Conservation (phyloP, 2,113 vertebrate genomes). For the Eurypyga helias region DNA sequence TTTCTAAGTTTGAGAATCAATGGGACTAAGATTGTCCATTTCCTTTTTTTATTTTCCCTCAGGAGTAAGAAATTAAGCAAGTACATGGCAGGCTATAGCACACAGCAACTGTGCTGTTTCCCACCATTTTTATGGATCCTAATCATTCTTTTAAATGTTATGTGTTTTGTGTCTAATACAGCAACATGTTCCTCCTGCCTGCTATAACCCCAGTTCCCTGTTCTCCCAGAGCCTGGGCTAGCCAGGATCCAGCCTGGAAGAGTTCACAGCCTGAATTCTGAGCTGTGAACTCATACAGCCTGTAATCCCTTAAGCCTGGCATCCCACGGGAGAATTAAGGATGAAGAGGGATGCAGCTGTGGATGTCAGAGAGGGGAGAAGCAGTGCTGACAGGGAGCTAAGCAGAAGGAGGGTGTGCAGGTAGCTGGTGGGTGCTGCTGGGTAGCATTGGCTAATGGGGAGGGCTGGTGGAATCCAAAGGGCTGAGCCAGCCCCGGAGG, state of each 20-base stretch:
- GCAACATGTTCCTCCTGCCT: background rate
- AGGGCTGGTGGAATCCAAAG: background rate
- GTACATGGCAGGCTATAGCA: background rate
- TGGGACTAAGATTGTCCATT: background rate
- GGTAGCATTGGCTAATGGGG: background rate
- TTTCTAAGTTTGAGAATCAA: background rate
- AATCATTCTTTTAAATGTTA: background rate
- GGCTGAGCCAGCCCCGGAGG: background rate
- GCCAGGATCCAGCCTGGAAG: background rate
- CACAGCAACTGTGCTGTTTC: background rate
- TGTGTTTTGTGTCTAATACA: background rate
- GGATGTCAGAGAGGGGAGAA: background rate
- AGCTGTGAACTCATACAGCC: background rate
- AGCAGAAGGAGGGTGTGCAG: background rate
- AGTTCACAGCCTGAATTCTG: background rate
- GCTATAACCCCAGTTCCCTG: background rate
- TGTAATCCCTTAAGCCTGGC: background rate
- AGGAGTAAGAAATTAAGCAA: background rate
- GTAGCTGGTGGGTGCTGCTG: background rate
- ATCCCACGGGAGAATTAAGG: conserved; percentile 44
- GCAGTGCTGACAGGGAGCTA: accelerated
- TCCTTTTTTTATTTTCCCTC: background rate
- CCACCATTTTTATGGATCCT: background rate
- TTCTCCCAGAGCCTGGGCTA: background rate
- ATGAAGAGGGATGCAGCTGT: background rate